Evolutionary conservation across 2,888 invertebrate species (phyloP).

Genomic region (Seira musarum): DNA sequence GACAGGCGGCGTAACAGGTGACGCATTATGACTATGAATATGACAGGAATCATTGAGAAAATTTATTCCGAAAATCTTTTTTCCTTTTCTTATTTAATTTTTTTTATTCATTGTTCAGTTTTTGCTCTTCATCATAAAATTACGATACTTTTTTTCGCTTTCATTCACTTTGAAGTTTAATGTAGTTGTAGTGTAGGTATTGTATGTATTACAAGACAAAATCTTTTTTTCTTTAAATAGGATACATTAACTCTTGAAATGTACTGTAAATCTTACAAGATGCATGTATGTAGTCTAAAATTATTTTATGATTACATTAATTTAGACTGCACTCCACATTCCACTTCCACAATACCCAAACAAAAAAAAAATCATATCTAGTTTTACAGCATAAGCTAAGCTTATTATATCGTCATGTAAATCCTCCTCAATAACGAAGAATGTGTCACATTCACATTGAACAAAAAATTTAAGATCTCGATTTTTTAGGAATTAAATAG

Average conservation of each 20-base stretch:
- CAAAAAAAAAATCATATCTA: no score
- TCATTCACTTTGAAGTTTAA: not conserved
- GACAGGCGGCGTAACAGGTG: conserved; percentile 21
- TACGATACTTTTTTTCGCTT: conserved; percentile 41
- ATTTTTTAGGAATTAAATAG: no score
- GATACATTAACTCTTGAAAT: conserved; percentile 19
- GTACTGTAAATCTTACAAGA: no score
- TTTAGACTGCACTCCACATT: not conserved
- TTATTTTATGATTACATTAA: not conserved
- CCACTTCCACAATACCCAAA: no score
- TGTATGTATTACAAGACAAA: conserved; percentile 14
- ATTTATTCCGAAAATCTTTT: no score
- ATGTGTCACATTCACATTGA: no score
- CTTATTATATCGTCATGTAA: no score
- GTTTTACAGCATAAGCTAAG: no score
- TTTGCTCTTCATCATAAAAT: conserved; percentile 45
- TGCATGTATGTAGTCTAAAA: no score
- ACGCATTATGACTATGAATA: not conserved
- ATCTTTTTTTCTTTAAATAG: conserved; percentile 28
- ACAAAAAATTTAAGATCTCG: no score
- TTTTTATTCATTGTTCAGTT: conserved; percentile 29
- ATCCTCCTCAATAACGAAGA: no score
- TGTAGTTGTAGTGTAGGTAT: no score
- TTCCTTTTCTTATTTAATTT: conserved; percentile 22
- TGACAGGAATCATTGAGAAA: not conserved